Evolutionary conservation across 2,888 invertebrate species (phyloP), one percentile per base, ranked within the genome.

Genomic region (Orthosia gothica): DNA sequence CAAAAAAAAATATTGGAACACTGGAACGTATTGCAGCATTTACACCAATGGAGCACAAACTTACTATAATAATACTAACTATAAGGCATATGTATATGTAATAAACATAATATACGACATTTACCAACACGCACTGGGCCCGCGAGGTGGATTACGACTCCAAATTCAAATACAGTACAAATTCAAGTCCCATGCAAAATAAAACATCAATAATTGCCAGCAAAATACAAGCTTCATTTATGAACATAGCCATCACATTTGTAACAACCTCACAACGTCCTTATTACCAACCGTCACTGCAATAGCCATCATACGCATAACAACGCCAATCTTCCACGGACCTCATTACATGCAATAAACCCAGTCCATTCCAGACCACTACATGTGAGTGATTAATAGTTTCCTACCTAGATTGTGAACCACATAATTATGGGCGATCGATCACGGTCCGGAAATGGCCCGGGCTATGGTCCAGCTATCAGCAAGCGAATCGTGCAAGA

Each of bases 361-460:
- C 57, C 75, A 47, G 52, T 18, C 54, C 11, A 69, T 74, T 69
- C 26, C 50, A 50, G 20, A 11, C 52, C n/a, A 32, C 73, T 59
- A 45, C 75, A 54, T 45, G 67, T 69, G 76, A 71, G 70, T 85
- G 85, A 85, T 85, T 76, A 79, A 85, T 73, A 50, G 79, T 32
- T 85, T 87, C 87, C 85, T 82, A 76, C 52, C 52, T 76, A 82
- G 79, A 82, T 77, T 75, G 82, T 67, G 70, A 65, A 45, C 40
- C 58, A 74, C 65, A 50, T 85, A 85, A 85, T 85, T 85, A 79
- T 77, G 63, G 47, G 11, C 78, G 45, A 79, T 85, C 82, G 71
- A 76, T 85, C 87, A 87, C 61, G n/a, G 32, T 9, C 47, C 70
- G 87, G 85, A 85, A 69, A 73, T 63, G 18, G 12, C 52, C 40